phyloP scores from a whole-genome alignment of 64 coral and sea anemone genomes.

The Cladopsammia gracilis region DNA sequence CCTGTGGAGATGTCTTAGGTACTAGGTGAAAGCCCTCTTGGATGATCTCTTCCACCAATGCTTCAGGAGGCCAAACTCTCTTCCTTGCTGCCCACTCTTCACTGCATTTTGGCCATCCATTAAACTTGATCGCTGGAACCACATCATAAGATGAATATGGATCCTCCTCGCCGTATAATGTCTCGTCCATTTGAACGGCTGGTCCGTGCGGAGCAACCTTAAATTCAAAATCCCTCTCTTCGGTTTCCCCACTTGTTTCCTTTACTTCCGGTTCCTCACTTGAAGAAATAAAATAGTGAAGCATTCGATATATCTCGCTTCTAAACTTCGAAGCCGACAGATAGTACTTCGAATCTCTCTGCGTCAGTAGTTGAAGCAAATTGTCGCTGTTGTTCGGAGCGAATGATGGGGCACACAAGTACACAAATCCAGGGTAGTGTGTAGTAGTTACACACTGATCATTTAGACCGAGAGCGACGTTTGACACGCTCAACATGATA shows the following conservation, averaged over 20 bases:
- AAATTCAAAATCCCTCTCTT: neutral
- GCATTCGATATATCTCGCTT: neutral
- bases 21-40: slow-evolving; percentile 56
- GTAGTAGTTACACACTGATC: slow-evolving; percentile 1
- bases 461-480: neutral
- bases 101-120: slow-evolving; percentile 37
- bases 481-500: slow-evolving; percentile 32
- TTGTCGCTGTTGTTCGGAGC: neutral
- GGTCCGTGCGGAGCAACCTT: neutral
- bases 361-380: neutral
- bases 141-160: slow-evolving; percentile 22
- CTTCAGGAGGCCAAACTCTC: slow-evolving; percentile 49
- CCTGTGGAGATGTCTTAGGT: slow-evolving; percentile 48
- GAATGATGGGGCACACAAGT: neutral
- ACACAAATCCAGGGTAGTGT: slow-evolving; percentile 17
- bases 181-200: slow-evolving; percentile 35
- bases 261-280: neutral
- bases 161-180: neutral
- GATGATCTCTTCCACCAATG: slow-evolving; percentile 19
- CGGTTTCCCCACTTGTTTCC: neutral
- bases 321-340: slow-evolving; percentile 20
- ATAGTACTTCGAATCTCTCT: slow-evolving; percentile 1
- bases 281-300: neutral
- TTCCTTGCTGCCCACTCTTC: slow-evolving; percentile 5
- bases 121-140: slow-evolving; percentile 56